Conservation (phyloP, 2,888 invertebrate genomes). For the Drosophila ustulata region DNA sequence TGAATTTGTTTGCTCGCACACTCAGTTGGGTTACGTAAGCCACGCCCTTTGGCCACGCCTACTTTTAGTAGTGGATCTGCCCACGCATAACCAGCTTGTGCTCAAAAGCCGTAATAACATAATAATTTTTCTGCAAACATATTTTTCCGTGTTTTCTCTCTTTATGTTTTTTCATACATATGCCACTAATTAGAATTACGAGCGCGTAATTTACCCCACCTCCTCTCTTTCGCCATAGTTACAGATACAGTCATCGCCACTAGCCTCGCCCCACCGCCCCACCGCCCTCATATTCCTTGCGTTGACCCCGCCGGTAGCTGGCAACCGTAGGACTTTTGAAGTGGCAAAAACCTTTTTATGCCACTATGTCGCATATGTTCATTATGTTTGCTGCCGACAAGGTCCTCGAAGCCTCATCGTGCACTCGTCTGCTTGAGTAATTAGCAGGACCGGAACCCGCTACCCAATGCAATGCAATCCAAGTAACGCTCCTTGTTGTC, state of each 20-base stretch:
- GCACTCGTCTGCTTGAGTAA: slow-evolving; percentile 71
- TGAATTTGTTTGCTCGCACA: slow-evolving; percentile 3
- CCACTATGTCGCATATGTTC: slow-evolving; percentile 73
- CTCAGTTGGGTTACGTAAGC: background rate
- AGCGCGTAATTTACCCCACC: slow-evolving; percentile 45
- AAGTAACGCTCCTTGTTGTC: slow-evolving; percentile 45
- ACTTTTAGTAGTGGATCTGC: slow-evolving; percentile 33
- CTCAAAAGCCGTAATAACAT: slow-evolving; percentile 75
- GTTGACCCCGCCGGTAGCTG: slow-evolving; percentile 21
- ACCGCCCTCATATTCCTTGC: background rate
- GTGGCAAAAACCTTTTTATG: slow-evolving; percentile 69
- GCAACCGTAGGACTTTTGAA: slow-evolving; percentile 43
- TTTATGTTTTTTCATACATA: slow-evolving; percentile 50
- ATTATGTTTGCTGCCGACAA: slow-evolving; percentile 73
- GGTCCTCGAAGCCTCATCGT: slow-evolving; percentile 62
- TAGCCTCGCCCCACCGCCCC: background rate
- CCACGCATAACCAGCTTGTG: slow-evolving; percentile 62
- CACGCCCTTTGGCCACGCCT: slow-evolving; percentile 17
- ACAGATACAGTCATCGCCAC: background rate
- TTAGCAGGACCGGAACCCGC: slow-evolving; percentile 67
- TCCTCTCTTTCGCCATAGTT: background rate
- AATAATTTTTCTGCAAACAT: slow-evolving; percentile 54
- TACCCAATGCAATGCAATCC: slow-evolving; percentile 54
- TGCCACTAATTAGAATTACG: slow-evolving; percentile 76
- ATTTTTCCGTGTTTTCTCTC: slow-evolving; percentile 35